Conservation (phyloP, 1,140 invertebrate species). For the Tachypleus tridentatus region DNA sequence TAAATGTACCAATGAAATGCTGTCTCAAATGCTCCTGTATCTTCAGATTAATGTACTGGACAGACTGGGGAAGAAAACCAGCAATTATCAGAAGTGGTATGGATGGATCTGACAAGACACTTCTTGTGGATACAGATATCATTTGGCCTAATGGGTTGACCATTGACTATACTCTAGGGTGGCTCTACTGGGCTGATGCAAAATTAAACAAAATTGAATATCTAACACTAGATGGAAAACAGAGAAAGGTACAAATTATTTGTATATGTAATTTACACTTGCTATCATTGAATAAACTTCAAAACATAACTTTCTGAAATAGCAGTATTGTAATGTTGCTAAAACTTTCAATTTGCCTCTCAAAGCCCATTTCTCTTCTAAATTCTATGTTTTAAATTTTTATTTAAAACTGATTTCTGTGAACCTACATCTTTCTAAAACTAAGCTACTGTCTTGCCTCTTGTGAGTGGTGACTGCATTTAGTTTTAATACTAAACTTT, state of each 20-base stretch:
- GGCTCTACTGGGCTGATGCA: constrained; percentile 42
- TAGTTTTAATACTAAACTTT: no score
- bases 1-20: no score
- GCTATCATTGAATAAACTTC: no score
- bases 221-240: constrained; percentile 40
- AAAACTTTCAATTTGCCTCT: no score
- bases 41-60: constrained; percentile 68
- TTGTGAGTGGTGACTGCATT: constrained; percentile 44
- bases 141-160: constrained; percentile 58
- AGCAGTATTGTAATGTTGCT: no score
- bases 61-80: constrained; percentile 64
- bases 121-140: constrained; percentile 64
- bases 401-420: constrained; percentile 10
- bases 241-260: constrained; percentile 22
- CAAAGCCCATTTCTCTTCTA: background rate
- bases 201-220: constrained; percentile 41
- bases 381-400: background rate
- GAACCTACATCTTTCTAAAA: no score
- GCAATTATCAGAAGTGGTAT: constrained; percentile 46
- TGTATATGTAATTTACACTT: no score
- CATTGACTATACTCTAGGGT: constrained; percentile 37
- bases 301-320: no score
- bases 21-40: constrained; percentile 7
- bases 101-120: constrained; percentile 61
- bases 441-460: no score